phyloP scores from a whole-genome alignment of 2,113 vertebrate species.

The Mormyrus iriodes region DNA sequence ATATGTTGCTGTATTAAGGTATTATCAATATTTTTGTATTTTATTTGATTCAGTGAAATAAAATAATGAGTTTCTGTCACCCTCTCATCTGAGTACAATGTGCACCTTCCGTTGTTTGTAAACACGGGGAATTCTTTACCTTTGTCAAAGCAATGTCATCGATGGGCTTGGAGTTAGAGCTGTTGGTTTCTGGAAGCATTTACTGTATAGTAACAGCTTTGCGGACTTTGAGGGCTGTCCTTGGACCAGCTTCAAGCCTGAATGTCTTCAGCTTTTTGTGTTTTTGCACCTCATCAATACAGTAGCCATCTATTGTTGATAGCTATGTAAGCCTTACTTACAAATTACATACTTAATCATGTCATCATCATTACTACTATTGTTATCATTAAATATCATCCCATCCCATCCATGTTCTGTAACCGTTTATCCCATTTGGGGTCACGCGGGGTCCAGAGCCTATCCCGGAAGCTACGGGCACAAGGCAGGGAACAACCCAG shows the following conservation, averaged over 20 bases:
- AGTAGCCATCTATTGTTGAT: neutral
- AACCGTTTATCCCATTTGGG: no score
- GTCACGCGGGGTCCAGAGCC: no score
- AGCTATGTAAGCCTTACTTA: no score
- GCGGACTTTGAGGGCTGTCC: neutral
- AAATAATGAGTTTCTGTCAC: neutral
- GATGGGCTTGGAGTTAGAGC: neutral
- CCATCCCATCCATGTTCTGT: no score
- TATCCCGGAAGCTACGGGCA: no score
- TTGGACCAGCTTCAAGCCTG: neutral
- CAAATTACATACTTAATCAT: no score
- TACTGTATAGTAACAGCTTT: neutral
- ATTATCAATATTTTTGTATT: neutral
- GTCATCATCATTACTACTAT: no score
- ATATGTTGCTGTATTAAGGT: neutral
- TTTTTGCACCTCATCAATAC: neutral
- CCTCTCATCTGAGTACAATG: neutral
- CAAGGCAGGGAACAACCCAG: no score
- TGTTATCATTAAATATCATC: no score
- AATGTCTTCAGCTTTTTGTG: neutral
- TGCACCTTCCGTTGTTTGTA: neutral
- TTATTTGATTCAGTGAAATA: neutral
- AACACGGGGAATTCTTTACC: neutral
- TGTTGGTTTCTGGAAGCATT: neutral
- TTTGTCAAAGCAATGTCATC: neutral